Conservation (phyloP, 1,140 invertebrate species). For the Drosophila repletoides region DNA sequence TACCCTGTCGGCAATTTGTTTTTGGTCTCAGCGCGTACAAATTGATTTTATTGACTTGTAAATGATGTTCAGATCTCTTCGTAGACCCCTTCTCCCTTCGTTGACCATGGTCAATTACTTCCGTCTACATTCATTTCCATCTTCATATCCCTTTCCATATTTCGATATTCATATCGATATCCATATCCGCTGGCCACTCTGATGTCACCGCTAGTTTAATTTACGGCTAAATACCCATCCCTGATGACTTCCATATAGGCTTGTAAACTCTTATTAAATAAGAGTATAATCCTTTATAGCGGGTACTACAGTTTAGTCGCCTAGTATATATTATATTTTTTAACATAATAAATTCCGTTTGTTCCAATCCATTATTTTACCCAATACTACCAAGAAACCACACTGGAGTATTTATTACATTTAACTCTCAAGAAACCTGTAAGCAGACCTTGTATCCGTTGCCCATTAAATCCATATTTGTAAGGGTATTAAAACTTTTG, state of each 20-base stretch:
- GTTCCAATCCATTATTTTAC: too few relatives aligned
- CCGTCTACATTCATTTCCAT: slow-evolving; percentile 21
- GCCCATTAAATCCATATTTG: too few relatives aligned
- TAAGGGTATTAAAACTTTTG: too few relatives aligned
- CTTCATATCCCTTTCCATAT: neutral
- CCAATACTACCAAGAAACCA: too few relatives aligned
- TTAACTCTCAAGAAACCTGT: too few relatives aligned
- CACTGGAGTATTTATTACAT: too few relatives aligned
- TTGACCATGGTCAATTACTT: slow-evolving; percentile 19
- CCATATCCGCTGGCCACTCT: slow-evolving; percentile 17
- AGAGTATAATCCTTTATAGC: too few relatives aligned
- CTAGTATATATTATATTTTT: too few relatives aligned
- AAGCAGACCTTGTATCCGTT: too few relatives aligned
- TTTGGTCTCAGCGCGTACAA: slow-evolving; percentile 61
- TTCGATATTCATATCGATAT: slow-evolving; percentile 1
- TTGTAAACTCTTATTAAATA: too few relatives aligned
- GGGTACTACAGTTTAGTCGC: too few relatives aligned
- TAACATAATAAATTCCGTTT: too few relatives aligned
- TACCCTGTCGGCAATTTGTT: slow-evolving; percentile 65
- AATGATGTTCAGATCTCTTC: slow-evolving; percentile 52
- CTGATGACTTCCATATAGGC: neutral
- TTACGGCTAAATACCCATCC: slow-evolving; percentile 17
- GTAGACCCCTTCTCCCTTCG: neutral
- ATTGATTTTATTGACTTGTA: slow-evolving; percentile 80
- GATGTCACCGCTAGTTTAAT: slow-evolving; percentile 30